These are phyloP conservation scores for Porites evermanni DNA, from an alignment of 92 coral and sea anemone genomes.

Conservation along the genomic window DNA sequence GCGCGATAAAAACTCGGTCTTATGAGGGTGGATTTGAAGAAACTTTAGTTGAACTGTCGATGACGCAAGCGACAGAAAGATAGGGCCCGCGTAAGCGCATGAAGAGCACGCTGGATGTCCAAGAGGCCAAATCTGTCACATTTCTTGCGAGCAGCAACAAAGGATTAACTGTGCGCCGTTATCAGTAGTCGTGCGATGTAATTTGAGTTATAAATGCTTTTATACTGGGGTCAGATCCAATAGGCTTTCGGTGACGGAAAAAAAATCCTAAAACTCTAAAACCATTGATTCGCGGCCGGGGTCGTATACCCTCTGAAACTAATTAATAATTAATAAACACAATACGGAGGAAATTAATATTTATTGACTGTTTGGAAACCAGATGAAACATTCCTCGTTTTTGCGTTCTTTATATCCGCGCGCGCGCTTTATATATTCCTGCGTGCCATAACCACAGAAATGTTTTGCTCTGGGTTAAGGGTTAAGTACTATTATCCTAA, in stretches of 20 bases:
- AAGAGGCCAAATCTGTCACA: constrained; percentile 16
- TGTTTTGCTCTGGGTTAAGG: not conserved
- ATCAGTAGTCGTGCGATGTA: constrained; percentile 8
- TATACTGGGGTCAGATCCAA: constrained; percentile 20
- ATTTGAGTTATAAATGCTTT: constrained; percentile 19
- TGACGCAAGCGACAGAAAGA: not conserved
- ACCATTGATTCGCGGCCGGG: not conserved
- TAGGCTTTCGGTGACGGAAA: too few species aligned
- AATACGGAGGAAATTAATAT: too few species aligned
- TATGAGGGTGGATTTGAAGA: not conserved
- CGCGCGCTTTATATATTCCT: too few species aligned
- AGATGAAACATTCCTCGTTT: not conserved
- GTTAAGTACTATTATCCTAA: constrained; percentile 4
- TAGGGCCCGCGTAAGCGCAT: not conserved
- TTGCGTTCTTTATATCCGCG: not conserved
- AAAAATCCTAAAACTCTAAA: not conserved
- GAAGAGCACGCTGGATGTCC: not conserved
- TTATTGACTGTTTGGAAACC: too few species aligned
- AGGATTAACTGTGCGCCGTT: constrained; percentile 23
- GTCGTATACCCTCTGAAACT: too few species aligned
- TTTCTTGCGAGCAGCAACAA: constrained; percentile 7
- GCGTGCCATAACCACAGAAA: not conserved
- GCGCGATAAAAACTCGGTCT: not conserved
- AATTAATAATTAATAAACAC: too few species aligned
- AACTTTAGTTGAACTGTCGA: not conserved